Percentiles rank a stretch among this genome's conserved stretches.
Evolutionary conservation across 2,113 vertebrate genomes (phyloP).

Genomic region (Amphiprion ocellaris): DNA sequence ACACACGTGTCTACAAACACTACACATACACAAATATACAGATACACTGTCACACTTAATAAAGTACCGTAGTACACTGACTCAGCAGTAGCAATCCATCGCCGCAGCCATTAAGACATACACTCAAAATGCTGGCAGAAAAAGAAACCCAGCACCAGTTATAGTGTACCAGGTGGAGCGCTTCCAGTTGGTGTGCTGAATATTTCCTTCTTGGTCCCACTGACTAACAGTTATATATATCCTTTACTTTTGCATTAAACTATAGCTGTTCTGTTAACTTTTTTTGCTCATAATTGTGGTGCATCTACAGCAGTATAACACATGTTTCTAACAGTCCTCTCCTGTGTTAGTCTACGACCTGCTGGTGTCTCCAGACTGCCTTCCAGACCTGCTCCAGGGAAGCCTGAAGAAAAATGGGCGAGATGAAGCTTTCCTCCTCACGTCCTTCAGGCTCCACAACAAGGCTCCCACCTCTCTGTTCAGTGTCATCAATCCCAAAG

Average conservation of each 20-base stretch:
- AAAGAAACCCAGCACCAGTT: neutral
- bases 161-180: neutral
- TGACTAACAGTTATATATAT: neutral
- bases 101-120: constrained; percentile 13
- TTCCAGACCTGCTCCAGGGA: constrained; percentile 88
- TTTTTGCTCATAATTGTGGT: neutral
- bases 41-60: constrained; percentile 57
- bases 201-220: neutral
- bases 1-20: neutral
- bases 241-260: neutral
- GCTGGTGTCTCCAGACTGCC: constrained; percentile 89
- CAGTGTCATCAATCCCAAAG: constrained; percentile 89
- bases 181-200: constrained; percentile 2
- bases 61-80: constrained; percentile 47
- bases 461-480: constrained; percentile 89
- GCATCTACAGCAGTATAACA: neutral
- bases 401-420: constrained; percentile 86
- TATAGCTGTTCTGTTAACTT: neutral
- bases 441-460: constrained; percentile 89
- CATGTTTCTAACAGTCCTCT: constrained; percentile 33
- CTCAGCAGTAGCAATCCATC: constrained; percentile 41
- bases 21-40: constrained; percentile 15
- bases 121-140: constrained; percentile 2
- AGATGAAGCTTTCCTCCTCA: constrained; percentile 90
- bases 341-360: constrained; percentile 92